These are phyloP conservation scores for Quiscalus mexicanus DNA, from an alignment of 2,113 vertebrate genomes.

Conservation along the genomic window DNA sequence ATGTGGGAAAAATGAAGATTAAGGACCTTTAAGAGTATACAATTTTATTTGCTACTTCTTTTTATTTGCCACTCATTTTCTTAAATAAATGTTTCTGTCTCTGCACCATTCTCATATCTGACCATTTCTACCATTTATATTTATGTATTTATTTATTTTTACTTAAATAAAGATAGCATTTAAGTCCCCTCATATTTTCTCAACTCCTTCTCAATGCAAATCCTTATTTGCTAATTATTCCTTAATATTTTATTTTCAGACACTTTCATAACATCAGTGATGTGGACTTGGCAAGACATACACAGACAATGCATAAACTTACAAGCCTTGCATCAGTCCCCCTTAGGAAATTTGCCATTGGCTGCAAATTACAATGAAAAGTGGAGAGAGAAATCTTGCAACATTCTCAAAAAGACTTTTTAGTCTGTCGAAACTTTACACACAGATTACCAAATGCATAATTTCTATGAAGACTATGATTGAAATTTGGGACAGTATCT, in stretches of 20 bases:
- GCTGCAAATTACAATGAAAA: background rate
- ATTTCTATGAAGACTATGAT: background rate
- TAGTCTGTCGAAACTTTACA: background rate
- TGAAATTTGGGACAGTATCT: background rate
- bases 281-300: background rate
- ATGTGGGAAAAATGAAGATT: background rate
- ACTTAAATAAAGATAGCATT: background rate
- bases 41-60: background rate
- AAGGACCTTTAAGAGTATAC: background rate
- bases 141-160: background rate
- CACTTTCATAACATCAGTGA: background rate
- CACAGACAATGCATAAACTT: accelerated
- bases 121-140: accelerated
- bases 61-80: background rate
- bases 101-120: background rate
- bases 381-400: background rate
- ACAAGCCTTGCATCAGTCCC: accelerated
- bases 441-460: background rate
- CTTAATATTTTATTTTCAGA: background rate
- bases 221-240: background rate
- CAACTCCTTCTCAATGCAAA: background rate
- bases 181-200: background rate
- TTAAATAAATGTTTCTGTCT: background rate
- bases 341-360: background rate
- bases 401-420: background rate